Conservation (phyloP, 2,888 invertebrate species). For the Dicyrtomina minuta region DNA sequence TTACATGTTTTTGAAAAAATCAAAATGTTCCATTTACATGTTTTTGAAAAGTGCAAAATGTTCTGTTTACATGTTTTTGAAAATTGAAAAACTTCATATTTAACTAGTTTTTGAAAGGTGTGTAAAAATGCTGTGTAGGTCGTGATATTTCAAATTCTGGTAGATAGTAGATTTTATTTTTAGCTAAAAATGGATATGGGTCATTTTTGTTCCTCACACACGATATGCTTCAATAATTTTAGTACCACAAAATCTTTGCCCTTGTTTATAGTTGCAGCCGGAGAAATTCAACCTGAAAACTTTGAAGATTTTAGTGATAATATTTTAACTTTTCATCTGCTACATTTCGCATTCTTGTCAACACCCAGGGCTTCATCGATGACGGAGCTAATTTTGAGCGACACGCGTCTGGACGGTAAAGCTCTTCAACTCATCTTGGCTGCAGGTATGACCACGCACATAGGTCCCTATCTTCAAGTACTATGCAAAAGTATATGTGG, state of each 20-base stretch:
- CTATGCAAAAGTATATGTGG: not conserved
- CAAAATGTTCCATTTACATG: no score
- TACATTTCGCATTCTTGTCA: constrained; percentile 29
- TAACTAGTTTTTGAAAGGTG: no score
- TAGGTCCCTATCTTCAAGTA: not conserved
- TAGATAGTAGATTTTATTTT: no score
- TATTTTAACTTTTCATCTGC: constrained; percentile 35
- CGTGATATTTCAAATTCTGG: no score
- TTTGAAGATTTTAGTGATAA: constrained; percentile 35
- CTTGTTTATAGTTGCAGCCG: constrained; percentile 11
- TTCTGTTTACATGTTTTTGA: no score
- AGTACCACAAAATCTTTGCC: no score
- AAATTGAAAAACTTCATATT: no score
- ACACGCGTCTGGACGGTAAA: constrained; percentile 30
- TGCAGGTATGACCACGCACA: constrained; percentile 18
- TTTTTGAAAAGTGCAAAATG: no score
- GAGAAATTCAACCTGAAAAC: constrained; percentile 1
- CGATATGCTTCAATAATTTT: no score
- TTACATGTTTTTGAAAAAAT: no score
- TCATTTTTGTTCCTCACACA: no score
- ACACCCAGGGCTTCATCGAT: constrained; percentile 12
- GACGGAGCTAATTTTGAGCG: constrained; percentile 25
- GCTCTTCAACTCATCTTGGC: constrained; percentile 22
- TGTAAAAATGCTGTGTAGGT: not conserved
- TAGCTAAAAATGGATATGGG: no score